A percentile compares a stretch with the other conserved stretches of the same genome.
Evolutionary conservation across 2,888 invertebrate genomes (phyloP).

Genomic region (Eupithecia abbreviata): DNA sequence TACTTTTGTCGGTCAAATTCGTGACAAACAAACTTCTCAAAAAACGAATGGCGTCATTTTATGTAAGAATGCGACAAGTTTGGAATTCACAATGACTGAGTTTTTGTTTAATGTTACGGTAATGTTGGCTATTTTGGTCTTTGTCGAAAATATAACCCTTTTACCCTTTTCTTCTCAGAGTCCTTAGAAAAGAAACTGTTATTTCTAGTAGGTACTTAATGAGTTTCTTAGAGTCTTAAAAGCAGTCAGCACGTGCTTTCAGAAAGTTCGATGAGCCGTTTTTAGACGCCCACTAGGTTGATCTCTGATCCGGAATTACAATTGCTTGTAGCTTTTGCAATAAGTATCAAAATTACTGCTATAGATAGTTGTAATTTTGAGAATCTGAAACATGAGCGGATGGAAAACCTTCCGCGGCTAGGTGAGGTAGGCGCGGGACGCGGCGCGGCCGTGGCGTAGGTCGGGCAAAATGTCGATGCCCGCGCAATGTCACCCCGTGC

Average conservation of each 20-base stretch:
- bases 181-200: neutral
- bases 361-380: neutral
- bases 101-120: slow-evolving; percentile 27
- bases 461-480: slow-evolving; percentile 78
- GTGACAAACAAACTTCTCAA: slow-evolving; percentile 52
- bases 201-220: neutral
- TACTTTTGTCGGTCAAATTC: slow-evolving; percentile 45
- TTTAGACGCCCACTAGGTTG: neutral
- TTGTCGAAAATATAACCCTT: neutral
- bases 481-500: slow-evolving; percentile 80
- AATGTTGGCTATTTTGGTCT: slow-evolving; percentile 7
- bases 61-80: slow-evolving; percentile 56
- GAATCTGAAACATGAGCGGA: slow-evolving; percentile 48
- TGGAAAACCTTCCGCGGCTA: slow-evolving; percentile 63
- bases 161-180: neutral
- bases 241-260: neutral
- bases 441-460: slow-evolving; percentile 71
- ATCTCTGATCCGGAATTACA: neutral
- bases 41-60: slow-evolving; percentile 60
- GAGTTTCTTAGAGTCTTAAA: neutral
- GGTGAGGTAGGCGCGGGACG: slow-evolving; percentile 54
- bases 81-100: slow-evolving; percentile 50
- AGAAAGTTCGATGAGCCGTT: neutral
- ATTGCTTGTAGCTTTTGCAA: neutral
- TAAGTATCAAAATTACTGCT: neutral